Conservation (phyloP, 1,140 invertebrate species). For the Diabrotica virgifera region DNA sequence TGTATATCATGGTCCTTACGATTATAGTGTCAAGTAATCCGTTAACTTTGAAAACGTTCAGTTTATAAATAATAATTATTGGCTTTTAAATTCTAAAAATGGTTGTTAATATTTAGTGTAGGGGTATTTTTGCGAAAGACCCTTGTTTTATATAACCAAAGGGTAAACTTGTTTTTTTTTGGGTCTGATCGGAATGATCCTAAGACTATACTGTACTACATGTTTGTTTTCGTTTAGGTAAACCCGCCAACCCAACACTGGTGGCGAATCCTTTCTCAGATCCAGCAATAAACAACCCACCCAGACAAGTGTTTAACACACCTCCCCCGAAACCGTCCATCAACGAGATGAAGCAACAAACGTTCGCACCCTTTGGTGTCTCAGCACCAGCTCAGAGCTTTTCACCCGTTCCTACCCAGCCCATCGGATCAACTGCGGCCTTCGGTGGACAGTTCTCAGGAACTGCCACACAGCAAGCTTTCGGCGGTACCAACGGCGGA, state of each 20-base stretch:
- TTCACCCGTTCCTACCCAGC: conserved; percentile 4
- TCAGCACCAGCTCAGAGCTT: conserved; percentile 19
- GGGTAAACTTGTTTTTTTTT: not conserved
- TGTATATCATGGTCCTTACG: no score
- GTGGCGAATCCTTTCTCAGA: conserved; percentile 52
- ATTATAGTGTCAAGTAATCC: no score
- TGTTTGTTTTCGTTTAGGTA: conserved; percentile 26
- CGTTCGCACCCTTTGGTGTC: conserved; percentile 42
- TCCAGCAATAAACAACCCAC: conserved; percentile 17
- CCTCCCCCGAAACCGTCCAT: conserved; percentile 51
- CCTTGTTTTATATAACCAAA: not conserved
- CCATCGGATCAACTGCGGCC: not conserved
- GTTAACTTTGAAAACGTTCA: no score
- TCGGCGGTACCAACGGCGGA: conserved; percentile 21
- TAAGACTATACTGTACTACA: not conserved
- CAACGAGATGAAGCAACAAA: conserved; percentile 55
- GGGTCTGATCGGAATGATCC: not conserved
- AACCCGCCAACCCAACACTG: conserved; percentile 37
- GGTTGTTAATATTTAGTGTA: no score
- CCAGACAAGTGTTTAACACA: conserved; percentile 43
- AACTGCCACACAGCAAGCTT: not conserved
- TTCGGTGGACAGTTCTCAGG: conserved; percentile 19
- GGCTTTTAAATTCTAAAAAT: no score
- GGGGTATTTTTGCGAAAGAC: no score
- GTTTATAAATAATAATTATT: no score